Evolutionary conservation across 2,797 vertebrate species (phyloP).

Genomic region (Scleropages formosus): DNA sequence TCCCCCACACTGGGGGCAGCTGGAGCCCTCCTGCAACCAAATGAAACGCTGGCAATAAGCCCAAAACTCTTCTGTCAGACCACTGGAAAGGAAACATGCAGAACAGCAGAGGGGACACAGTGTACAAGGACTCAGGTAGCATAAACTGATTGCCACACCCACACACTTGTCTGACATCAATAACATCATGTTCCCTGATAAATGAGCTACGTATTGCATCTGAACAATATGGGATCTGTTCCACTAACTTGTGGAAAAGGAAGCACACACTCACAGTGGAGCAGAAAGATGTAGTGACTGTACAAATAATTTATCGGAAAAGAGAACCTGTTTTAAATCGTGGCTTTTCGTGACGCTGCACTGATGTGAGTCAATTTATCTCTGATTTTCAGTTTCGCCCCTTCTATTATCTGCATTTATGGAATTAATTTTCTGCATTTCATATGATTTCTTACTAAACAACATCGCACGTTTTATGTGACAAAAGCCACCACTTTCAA

Average conservation of each 20-base stretch:
- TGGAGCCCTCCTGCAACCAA: constrained; percentile 62
- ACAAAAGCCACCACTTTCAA: no score
- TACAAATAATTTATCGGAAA: neutral
- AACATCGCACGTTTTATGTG: no score
- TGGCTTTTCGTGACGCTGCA: neutral
- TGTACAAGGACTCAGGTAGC: no score
- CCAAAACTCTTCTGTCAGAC: neutral
- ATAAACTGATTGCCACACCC: neutral
- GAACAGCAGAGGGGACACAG: neutral
- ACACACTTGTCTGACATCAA: neutral
- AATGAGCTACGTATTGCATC: neutral
- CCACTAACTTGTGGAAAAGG: neutral
- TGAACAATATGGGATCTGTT: constrained; percentile 25
- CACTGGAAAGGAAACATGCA: neutral
- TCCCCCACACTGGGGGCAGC: constrained; percentile 83
- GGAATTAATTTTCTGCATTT: no score
- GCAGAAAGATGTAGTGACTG: constrained; percentile 46
- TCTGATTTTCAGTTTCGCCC: no score
- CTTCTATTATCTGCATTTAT: no score
- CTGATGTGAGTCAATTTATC: no score
- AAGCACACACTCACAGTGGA: constrained; percentile 28
- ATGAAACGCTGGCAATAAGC: constrained; percentile 38
- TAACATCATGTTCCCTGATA: neutral
- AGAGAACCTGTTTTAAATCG: neutral
- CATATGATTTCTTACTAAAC: no score